Evolutionary conservation across 2,888 invertebrate genomes (phyloP), one percentile per base, ranked within the genome.

Genomic region (Apeira syringaria): DNA sequence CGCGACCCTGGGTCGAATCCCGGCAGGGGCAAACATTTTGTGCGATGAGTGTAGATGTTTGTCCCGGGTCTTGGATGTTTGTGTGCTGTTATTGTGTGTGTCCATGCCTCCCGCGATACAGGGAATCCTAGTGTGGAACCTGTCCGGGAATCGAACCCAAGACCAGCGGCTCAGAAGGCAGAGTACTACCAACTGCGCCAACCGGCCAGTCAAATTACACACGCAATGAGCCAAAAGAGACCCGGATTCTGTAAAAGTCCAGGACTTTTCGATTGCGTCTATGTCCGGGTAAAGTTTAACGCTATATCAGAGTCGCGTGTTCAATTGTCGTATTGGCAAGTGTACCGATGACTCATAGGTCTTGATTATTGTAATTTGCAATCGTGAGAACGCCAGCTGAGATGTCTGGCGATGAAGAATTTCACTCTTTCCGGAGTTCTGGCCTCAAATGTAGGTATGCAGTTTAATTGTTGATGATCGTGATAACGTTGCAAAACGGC

Each of bases 371-470:
- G 47, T 43, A 52, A 53, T 50, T 54, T 42, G 38, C 37, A 36
- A 44, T 46, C 68, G 68, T 69, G 72, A 67, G 73, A 68, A 61
- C 38, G 39, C 41, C 45, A 31, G 32, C 42, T 40, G 42, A 47
- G 42, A 38, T 38, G 42, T 44, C 42, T 45, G 51, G 35, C 62
- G 61, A 59, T 63, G 56, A 61, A 64, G 68, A 69, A 74, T 76
- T 69, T 64, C 44, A 54, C 52, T 57, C 52, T 65, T 72, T 76
- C 76, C 76, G 74, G 69, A 61, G 51, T 45, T 40, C 35, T 15
- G 39, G 5, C 42, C 38, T 34, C 37, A 41, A 48, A 50, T 20
- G 13, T 24, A 8, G 10, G 20, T 20, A 39, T 31, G 30, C 34
- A 35, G 35, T 34, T 39, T 20, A 46, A 17, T 56, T 50, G 49